phyloP scores from a whole-genome alignment of 2,113 vertebrate species.

The Poeciliopsis retropinna region DNA sequence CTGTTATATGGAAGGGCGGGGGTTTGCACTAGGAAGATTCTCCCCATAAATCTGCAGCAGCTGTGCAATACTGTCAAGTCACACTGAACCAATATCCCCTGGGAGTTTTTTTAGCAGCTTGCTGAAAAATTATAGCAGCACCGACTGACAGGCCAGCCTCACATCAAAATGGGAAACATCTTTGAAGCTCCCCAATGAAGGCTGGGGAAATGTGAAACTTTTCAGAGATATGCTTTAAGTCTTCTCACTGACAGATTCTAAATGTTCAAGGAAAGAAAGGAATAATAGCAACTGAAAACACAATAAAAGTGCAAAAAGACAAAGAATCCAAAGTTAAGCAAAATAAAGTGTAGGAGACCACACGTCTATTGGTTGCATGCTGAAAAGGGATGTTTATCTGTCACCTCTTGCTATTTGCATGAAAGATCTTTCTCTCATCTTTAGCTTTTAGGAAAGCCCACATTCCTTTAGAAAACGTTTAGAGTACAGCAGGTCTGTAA shows the following conservation, averaged over 20 bases:
- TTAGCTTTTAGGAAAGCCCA: background rate
- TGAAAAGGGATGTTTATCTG: background rate
- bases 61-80: background rate
- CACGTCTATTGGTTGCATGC: background rate
- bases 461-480: too few relatives aligned
- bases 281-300: background rate
- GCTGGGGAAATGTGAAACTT: background rate
- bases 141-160: background rate
- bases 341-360: background rate
- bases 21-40: background rate
- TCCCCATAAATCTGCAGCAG: background rate
- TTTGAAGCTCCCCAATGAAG: background rate
- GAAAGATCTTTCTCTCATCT: background rate
- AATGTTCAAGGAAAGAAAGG: background rate
- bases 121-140: background rate
- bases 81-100: background rate
- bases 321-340: background rate
- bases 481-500: too few relatives aligned
- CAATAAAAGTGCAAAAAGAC: background rate
- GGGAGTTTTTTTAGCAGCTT: background rate
- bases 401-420: background rate
- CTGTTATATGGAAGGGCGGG: background rate
- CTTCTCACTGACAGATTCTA: background rate
- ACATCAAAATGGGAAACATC: background rate
- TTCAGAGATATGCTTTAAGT: background rate